Base-by-base conservation (phyloP, 2,888 invertebrate genomes). In the Ptychoptera albimana region DNA sequence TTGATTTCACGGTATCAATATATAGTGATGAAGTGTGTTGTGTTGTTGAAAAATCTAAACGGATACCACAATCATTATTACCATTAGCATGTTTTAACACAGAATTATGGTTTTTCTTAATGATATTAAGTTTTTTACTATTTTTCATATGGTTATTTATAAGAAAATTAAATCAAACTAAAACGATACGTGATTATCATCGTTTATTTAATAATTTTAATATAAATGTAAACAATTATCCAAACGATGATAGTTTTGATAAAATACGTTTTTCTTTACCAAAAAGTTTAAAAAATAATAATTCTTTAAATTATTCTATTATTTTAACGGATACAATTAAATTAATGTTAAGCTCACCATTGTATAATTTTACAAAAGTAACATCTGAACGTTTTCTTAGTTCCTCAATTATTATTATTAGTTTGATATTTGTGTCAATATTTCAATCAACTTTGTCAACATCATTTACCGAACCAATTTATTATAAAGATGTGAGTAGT, bases 401-500 rank as follows among this genome's bases (percentile, higher is more conserved):
- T 10, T 54, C 57, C 2, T 59, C 64, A 1, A 48, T 66, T n/a
- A 59, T 60, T 43, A 42, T 66, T 42, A 60, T 63, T 1, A 60
- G 64, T 47, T 60, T 68, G 8, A 63, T 64, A 30, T 60, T 64
- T 44, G 63, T 63, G 2, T 62, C 66, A 0, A 44, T 65, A 10
- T 59, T 68, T 38, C 68, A 68, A 49, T 66, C 67, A 6, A 62
- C 61, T 30, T 52, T 68, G 41, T 63, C 67, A 4, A 66, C 63
- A 0, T 61, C 62, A 1, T 61, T 64, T 43, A 63, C 63, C 37
- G 57, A 56, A 5, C 66, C 66, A 1, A 49, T 60, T 4, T 63
- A 60, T 50, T 66, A 65, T 42, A 57, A 57, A 1, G 63, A 68
- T 50, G 58, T 62, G 8, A 61, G 62, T 36, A 64, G 62, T 0